These are phyloP conservation scores for Rhagophthalmus giganteus DNA, from an alignment of 2,888 invertebrate genomes.

Conservation along the genomic window DNA sequence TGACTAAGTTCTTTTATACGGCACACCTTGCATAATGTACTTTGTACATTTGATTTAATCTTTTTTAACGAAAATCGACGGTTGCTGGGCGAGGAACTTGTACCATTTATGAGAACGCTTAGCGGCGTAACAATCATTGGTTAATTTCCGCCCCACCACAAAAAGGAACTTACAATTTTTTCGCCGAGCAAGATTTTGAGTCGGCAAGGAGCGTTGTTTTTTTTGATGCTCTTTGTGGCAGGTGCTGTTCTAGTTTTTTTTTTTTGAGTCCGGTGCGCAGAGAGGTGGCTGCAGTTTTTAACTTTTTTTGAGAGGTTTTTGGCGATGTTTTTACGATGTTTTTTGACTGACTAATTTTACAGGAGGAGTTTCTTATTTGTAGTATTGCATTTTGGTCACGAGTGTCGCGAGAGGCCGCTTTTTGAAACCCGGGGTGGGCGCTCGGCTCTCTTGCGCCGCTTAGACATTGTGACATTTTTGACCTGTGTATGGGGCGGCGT, in stretches of 20 bases:
- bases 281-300: slow-evolving; percentile 34
- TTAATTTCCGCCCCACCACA: slow-evolving; percentile 26
- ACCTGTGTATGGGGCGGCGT: slow-evolving; percentile 87
- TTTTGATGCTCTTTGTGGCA: slow-evolving; percentile 46
- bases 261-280: slow-evolving; percentile 43
- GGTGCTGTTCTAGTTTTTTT: slow-evolving; percentile 49
- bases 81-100: slow-evolving; percentile 33
- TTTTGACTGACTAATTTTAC: slow-evolving; percentile 47
- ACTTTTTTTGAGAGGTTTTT: slow-evolving; percentile 46
- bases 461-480: slow-evolving; percentile 81
- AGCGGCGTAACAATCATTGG: slow-evolving; percentile 21
- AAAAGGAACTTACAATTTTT: slow-evolving; percentile 29
- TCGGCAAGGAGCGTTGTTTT: slow-evolving; percentile 56
- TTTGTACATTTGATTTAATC: slow-evolving; percentile 38
- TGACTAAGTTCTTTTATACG: slow-evolving; percentile 66
- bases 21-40: slow-evolving; percentile 59
- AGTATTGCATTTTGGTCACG: slow-evolving; percentile 53
- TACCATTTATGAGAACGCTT: slow-evolving; percentile 24
- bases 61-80: slow-evolving; percentile 34
- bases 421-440: slow-evolving; percentile 56
- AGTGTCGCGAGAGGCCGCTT: slow-evolving; percentile 53
- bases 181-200: slow-evolving; percentile 34
- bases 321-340: slow-evolving; percentile 46
- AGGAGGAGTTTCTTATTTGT: slow-evolving; percentile 33
- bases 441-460: slow-evolving; percentile 53